Percentiles rank a stretch among this genome's conserved stretches.
Conservation (phyloP, 2,888 invertebrate genomes). For the Xylota sylvarum region DNA sequence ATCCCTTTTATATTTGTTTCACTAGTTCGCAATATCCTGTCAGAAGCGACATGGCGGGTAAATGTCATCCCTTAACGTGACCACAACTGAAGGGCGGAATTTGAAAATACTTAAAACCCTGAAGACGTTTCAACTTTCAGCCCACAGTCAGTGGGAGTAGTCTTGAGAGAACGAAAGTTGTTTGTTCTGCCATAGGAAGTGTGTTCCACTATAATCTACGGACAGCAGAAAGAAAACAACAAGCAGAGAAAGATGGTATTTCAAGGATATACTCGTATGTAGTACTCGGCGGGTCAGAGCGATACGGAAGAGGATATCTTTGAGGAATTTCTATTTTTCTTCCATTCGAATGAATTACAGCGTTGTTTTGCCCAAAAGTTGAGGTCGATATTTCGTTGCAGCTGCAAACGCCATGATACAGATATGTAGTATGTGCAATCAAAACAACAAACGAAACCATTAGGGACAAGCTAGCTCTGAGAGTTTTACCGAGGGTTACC, state of each 20-base stretch:
- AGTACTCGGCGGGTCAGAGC: neutral
- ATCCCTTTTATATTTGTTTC: constrained; percentile 18
- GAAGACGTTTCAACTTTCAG: constrained; percentile 9
- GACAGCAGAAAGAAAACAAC: constrained; percentile 19
- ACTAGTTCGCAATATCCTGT: constrained; percentile 21
- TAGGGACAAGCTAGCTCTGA: constrained; percentile 41
- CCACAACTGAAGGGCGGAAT: constrained; percentile 26
- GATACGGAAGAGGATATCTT: constrained; percentile 41
- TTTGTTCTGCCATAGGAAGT: constrained; percentile 18
- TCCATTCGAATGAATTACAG: constrained; percentile 58
- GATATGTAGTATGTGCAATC: constrained; percentile 46
- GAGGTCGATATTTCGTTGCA: constrained; percentile 54
- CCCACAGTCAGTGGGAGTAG: neutral
- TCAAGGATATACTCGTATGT: constrained; percentile 39
- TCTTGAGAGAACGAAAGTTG: constrained; percentile 27
- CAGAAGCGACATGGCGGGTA: constrained; percentile 1
- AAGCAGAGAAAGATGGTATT: constrained; percentile 13
- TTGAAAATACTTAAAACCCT: constrained; percentile 25
- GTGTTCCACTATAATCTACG: constrained; percentile 13
- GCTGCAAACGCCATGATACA: constrained; percentile 27
- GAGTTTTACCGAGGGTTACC: constrained; percentile 26
- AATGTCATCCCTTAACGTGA: constrained; percentile 26
- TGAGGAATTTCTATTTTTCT: constrained; percentile 39
- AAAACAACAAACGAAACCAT: constrained; percentile 58
- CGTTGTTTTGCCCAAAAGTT: constrained; percentile 66